These are phyloP conservation scores for Uromys caudimaculatus DNA, from an alignment of 2,797 vertebrate species.

Conservation along the genomic window DNA sequence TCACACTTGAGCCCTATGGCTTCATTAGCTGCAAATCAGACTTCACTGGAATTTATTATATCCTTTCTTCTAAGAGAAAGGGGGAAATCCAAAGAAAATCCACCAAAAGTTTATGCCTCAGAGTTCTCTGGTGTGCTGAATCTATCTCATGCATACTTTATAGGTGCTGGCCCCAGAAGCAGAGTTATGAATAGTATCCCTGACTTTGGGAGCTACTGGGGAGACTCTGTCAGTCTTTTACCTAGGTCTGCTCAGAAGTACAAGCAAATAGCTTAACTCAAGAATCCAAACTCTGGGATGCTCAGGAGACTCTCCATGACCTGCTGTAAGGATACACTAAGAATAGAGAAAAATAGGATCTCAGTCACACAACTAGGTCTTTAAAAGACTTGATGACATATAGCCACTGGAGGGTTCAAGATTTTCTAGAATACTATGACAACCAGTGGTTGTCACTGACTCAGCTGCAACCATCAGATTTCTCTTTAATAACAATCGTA, in stretches of 20 bases:
- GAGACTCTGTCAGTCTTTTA: background rate
- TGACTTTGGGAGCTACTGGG: background rate
- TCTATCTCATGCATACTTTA: background rate
- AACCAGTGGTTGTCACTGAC: no score
- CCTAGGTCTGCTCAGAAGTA: background rate
- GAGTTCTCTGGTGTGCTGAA: background rate
- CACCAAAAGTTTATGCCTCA: background rate
- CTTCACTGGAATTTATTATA: background rate
- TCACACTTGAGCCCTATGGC: background rate
- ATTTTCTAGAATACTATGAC: background rate
- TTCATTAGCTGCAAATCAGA: background rate
- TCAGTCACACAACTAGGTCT: background rate
- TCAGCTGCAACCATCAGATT: background rate
- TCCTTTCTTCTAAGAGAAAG: slow-evolving; percentile 19
- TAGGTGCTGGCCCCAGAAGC: background rate
- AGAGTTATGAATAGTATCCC: background rate
- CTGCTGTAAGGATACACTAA: background rate
- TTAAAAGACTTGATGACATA: background rate
- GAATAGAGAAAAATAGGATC: background rate
- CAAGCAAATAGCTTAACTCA: background rate
- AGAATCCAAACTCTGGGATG: background rate
- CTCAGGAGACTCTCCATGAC: background rate
- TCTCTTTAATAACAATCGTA: background rate
- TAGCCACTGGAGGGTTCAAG: background rate
- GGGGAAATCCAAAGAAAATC: background rate